Percentiles rank a stretch among this genome's conserved stretches.
phyloP scores from a whole-genome alignment of 2,113 vertebrate genomes.

The Pterocles gutturalis region DNA sequence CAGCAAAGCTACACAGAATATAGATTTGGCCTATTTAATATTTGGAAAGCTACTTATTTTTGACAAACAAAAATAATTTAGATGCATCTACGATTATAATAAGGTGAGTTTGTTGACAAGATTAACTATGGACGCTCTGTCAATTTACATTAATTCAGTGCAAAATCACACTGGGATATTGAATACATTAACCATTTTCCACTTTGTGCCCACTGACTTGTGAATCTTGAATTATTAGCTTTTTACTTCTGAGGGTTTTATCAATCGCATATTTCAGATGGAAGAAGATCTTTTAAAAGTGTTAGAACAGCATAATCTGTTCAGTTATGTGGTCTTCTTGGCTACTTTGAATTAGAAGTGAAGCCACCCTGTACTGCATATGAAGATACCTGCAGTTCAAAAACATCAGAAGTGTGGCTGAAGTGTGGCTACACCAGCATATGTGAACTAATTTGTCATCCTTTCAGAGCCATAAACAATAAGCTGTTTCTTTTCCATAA shows the following conservation, averaged over 20 bases:
- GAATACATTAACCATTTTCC: conserved; percentile 11
- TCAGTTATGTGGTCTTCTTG: background rate
- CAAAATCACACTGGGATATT: background rate
- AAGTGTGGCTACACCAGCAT: conserved; percentile 21
- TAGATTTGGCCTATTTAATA: background rate
- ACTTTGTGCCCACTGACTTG: background rate
- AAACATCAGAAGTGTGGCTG: conserved; percentile 19
- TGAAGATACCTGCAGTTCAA: background rate
- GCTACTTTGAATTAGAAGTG: background rate
- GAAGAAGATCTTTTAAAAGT: background rate
- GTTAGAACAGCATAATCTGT: background rate
- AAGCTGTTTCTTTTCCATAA: conserved; percentile 70
- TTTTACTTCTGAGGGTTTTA: conserved; percentile 15
- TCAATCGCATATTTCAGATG: background rate
- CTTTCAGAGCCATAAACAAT: conserved; percentile 64
- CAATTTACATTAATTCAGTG: conserved; percentile 22
- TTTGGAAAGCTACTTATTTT: background rate
- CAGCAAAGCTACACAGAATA: background rate
- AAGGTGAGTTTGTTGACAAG: background rate
- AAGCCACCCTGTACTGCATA: background rate
- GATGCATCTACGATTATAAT: background rate
- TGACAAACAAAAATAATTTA: background rate
- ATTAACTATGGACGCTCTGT: background rate
- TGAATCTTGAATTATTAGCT: background rate
- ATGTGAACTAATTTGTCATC: conserved; percentile 66